These are phyloP conservation scores for Camponotus fellah DNA, from an alignment of 2,888 invertebrate genomes.

Conservation along the genomic window DNA sequence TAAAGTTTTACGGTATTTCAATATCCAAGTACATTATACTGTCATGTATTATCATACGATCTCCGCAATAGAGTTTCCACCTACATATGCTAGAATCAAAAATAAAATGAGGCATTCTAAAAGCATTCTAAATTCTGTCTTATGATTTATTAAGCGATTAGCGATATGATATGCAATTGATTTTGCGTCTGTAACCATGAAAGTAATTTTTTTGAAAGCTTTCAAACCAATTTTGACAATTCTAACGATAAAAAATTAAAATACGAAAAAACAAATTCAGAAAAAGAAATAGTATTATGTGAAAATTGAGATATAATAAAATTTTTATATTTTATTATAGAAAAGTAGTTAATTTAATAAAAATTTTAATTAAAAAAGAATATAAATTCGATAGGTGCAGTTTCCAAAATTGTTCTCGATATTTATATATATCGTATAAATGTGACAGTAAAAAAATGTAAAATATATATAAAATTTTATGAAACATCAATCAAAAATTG, in stretches of 20 bases:
- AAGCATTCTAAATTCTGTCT: slow-evolving; percentile 33
- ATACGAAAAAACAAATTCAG: not conserved
- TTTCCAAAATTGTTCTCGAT: not conserved
- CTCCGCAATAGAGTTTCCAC: slow-evolving; percentile 14
- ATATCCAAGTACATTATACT: slow-evolving; percentile 56
- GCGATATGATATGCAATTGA: slow-evolving; percentile 45
- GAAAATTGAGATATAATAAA: not conserved
- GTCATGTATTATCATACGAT: slow-evolving; percentile 31
- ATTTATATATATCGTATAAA: not conserved
- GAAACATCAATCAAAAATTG: not conserved
- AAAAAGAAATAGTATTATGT: not conserved
- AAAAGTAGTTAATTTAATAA: not conserved
- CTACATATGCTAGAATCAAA: not conserved
- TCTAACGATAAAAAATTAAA: not conserved
- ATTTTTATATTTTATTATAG: not conserved
- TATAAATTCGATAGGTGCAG: not conserved
- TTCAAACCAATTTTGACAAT: not conserved
- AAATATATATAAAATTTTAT: not conserved
- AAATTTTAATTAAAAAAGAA: not conserved
- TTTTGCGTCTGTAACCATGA: not conserved
- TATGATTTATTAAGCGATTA: slow-evolving; percentile 42
- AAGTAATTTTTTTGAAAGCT: not conserved
- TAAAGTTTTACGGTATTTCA: slow-evolving; percentile 56
- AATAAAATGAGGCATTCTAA: slow-evolving; percentile 26
- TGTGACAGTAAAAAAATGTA: slow-evolving; percentile 4